Evolutionary conservation across 2,113 vertebrate species (phyloP), one percentile per base, ranked within the genome.

Genomic region (Pavo muticus): DNA sequence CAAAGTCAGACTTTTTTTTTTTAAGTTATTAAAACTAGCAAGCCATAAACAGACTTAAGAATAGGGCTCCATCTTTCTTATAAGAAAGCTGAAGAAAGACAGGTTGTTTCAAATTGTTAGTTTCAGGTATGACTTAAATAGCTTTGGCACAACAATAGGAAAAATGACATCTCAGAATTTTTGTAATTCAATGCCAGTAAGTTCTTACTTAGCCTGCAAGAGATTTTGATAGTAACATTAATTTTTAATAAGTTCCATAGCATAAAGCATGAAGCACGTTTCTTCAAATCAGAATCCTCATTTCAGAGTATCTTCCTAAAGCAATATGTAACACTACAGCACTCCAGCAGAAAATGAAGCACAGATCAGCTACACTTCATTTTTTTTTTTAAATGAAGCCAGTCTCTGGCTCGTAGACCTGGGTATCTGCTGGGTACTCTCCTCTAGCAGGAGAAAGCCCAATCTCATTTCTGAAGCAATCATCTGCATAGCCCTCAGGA

Each of bases 101-200:
- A 72, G 42, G 40, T 45, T 57, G 73, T 44, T 94, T 84, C 94
- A 81, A 90, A 67, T 37, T 40, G 21, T 32, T 61, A 32, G 65
- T 80, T 93, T 94, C 96, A 97, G 96, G 95, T 88, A 20, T 52
- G 40, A 47, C 45, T 64, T 93, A 88, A 96, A 95, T 84, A 95
- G 60, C 73, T 95, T 86, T 97, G 95, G 96, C 85, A 91, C 54
- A 84, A 87, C 30, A 70, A 48, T 17, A 89, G 96, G 95, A 97
- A 96, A 96, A 78, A 47, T 64, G 63, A 95, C 79, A 80, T 61
- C 59, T 65, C 84, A 76, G 80, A 92, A 88, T 68, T 68, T 39
- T 60, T 32, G 45, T 59, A 77, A 77, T 48, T 93, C 37, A 70
- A 70, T 61, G 65, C 88, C 94, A 95, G 70, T 20, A 64, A 87